Percentiles rank a stretch among this genome's conserved stretches.
Evolutionary conservation across 1,140 invertebrate species (phyloP).

Genomic region (Theocolax elegans): DNA sequence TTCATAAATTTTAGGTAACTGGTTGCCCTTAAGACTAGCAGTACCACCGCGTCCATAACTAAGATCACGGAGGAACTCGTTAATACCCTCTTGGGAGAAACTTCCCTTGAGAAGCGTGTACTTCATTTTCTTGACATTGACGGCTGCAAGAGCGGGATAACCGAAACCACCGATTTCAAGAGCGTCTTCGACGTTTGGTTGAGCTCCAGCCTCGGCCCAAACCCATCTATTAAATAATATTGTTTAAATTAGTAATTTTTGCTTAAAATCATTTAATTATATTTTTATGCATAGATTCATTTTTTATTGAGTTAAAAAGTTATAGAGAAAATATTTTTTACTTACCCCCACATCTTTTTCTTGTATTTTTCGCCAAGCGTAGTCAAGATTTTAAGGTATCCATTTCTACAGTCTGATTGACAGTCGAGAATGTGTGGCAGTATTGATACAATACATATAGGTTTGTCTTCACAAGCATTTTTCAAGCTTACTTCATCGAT

Average conservation of each 20-base stretch:
- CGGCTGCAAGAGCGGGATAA: slow-evolving; percentile 94
- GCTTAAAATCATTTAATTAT: slow-evolving; percentile 21
- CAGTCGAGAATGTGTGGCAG: slow-evolving; percentile 98
- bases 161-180: slow-evolving; percentile 94
- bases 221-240: slow-evolving; percentile 78
- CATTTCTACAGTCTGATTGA: slow-evolving; percentile 92
- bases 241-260: background rate
- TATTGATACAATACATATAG: slow-evolving; percentile 93
- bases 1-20: slow-evolving; percentile 81
- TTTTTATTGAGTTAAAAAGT: no score
- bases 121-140: slow-evolving; percentile 97
- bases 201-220: slow-evolving; percentile 92
- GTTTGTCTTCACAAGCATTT: slow-evolving; percentile 83
- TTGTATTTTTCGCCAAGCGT: slow-evolving; percentile 92
- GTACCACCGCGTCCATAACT: slow-evolving; percentile 95
- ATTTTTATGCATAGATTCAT: background rate
- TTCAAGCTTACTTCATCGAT: slow-evolving; percentile 75
- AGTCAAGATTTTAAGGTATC: slow-evolving; percentile 83
- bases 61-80: slow-evolving; percentile 94
- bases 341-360: slow-evolving; percentile 94
- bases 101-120: slow-evolving; percentile 93
- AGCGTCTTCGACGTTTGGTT: slow-evolving; percentile 85
- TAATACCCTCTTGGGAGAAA: slow-evolving; percentile 94
- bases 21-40: slow-evolving; percentile 85
- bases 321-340: slow-evolving; percentile 42